Percentiles rank a stretch among this genome's conserved stretches.
Conservation (phyloP, 2,888 invertebrate genomes). For the Axea sp. region DNA sequence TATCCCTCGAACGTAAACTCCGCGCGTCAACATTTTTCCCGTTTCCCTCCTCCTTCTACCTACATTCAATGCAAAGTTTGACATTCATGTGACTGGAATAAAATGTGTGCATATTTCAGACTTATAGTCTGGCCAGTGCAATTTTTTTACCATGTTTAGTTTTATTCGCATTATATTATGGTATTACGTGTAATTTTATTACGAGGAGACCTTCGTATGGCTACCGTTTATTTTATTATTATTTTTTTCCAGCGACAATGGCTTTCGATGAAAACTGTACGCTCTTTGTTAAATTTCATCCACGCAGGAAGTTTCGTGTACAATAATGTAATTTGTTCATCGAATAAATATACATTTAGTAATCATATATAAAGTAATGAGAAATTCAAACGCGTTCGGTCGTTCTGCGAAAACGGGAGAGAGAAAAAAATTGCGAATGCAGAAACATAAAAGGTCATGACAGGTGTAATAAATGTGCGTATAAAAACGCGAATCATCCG, state of each 20-base stretch:
- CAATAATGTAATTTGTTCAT: slow-evolving; percentile 27
- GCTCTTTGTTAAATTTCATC: slow-evolving; percentile 20
- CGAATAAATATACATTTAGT: slow-evolving; percentile 31
- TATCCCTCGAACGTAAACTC: slow-evolving; percentile 18
- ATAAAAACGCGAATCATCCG: slow-evolving; percentile 23
- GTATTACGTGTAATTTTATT: slow-evolving; percentile 18
- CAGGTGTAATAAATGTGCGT: slow-evolving; percentile 46
- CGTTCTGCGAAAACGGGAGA: neutral
- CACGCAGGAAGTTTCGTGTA: slow-evolving; percentile 25
- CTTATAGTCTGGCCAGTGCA: slow-evolving; percentile 30
- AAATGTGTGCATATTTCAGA: slow-evolving; percentile 47
- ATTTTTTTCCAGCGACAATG: slow-evolving; percentile 1
- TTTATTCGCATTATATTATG: slow-evolving; percentile 20
- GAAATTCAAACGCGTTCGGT: slow-evolving; percentile 34
- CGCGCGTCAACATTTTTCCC: slow-evolving; percentile 18
- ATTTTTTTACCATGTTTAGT: slow-evolving; percentile 33
- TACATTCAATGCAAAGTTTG: slow-evolving; percentile 21
- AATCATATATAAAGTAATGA: slow-evolving; percentile 25
- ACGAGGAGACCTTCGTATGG: slow-evolving; percentile 17
- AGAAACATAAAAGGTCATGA: slow-evolving; percentile 30
- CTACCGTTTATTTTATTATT: too few species aligned
- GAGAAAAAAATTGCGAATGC: slow-evolving; percentile 25
- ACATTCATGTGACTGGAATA: slow-evolving; percentile 48
- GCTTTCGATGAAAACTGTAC: slow-evolving; percentile 4
- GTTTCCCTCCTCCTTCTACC: neutral